These are phyloP conservation scores for Desmodus rotundus DNA, from an alignment of 2,113 vertebrate genomes.

Conservation along the genomic window DNA sequence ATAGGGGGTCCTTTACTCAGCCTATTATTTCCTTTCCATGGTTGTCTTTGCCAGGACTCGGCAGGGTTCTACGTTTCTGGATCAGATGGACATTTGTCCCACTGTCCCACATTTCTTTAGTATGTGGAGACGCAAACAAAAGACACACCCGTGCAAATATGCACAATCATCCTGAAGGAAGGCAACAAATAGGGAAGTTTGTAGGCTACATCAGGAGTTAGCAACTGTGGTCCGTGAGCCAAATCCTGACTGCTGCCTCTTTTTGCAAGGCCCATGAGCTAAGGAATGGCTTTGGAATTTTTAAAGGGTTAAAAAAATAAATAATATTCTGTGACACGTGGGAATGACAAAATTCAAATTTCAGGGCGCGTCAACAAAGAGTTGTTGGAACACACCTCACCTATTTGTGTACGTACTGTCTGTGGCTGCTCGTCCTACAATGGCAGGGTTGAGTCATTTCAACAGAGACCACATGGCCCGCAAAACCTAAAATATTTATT, in stretches of 20 bases:
- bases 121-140: background rate
- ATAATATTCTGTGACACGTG: background rate
- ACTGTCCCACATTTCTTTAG: background rate
- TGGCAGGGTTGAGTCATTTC: background rate
- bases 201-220: background rate
- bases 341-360: constrained; percentile 37
- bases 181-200: background rate
- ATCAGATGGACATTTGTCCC: background rate
- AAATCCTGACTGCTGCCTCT: background rate
- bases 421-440: background rate
- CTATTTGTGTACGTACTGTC: background rate
- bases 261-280: background rate
- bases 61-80: background rate
- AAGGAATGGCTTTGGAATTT: background rate
- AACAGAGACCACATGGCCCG: background rate
- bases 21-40: background rate
- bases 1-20: background rate
- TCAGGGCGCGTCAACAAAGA: background rate
- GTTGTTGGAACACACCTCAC: background rate
- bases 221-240: background rate
- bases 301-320: background rate
- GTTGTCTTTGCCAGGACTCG: background rate
- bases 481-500: constrained; percentile 28
- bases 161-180: background rate
- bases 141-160: background rate